These are phyloP conservation scores for Isurus oxyrinchus DNA, from an alignment of 2,113 vertebrate genomes.

Conservation along the genomic window DNA sequence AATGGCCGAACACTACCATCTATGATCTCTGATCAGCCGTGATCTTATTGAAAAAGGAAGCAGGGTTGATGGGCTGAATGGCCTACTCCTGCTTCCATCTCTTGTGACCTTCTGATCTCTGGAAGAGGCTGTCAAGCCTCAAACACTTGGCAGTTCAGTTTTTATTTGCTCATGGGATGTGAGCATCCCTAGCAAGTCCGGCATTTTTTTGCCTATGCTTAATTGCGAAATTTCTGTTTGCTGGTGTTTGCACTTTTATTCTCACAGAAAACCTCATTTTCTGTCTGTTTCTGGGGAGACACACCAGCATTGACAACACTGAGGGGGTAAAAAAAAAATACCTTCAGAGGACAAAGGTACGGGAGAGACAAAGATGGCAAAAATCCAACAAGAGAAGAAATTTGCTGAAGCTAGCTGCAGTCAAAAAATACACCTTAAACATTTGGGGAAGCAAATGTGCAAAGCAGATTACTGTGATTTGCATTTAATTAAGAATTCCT, in stretches of 20 bases:
- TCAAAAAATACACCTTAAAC: neutral
- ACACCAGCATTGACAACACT: neutral
- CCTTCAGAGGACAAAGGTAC: neutral
- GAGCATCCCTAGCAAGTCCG: neutral
- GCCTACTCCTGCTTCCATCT: neutral
- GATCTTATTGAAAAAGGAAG: too few relatives aligned
- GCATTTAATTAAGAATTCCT: neutral
- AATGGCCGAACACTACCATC: neutral
- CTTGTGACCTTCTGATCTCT: neutral
- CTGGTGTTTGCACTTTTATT: neutral
- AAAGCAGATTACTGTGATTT: neutral
- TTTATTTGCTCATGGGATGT: neutral
- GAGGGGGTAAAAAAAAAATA: neutral
- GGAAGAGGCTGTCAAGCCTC: neutral
- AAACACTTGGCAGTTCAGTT: neutral
- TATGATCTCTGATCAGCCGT: neutral
- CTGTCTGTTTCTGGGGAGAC: neutral
- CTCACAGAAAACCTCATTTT: neutral
- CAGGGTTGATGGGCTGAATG: neutral
- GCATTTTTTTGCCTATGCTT: neutral
- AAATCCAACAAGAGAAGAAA: neutral
- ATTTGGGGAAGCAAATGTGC: neutral
- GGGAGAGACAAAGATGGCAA: neutral
- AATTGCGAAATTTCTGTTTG: neutral
- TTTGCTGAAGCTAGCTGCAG: neutral